Conservation (phyloP, 2,888 invertebrate genomes). For the Fragum whitleyi region DNA sequence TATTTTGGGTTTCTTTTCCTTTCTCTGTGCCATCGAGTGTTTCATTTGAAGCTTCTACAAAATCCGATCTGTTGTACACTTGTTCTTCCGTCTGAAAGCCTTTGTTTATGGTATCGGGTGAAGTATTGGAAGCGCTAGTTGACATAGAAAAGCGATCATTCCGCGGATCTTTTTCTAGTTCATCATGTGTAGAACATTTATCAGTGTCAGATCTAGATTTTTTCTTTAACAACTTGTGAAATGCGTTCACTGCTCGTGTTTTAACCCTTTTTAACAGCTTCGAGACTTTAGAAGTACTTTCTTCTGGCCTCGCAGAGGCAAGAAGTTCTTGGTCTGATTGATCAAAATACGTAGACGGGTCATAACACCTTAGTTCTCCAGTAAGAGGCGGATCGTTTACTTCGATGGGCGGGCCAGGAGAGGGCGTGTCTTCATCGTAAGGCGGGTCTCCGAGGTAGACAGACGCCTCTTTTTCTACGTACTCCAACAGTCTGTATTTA, state of each 20-base stretch:
- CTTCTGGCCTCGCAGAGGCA: neutral
- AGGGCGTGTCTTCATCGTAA: constrained; percentile 40
- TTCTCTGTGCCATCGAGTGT: too few species aligned
- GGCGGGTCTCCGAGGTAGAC: constrained; percentile 52
- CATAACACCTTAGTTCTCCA: neutral
- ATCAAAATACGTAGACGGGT: neutral
- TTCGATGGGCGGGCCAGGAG: constrained; percentile 46
- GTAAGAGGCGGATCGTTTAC: constrained; percentile 29
- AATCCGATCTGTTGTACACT: too few species aligned
- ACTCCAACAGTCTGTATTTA: constrained; percentile 17
- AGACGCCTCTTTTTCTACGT: constrained; percentile 35
- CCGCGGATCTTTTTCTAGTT: too few species aligned
- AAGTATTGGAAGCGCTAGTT: too few species aligned
- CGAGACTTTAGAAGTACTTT: neutral
- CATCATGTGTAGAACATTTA: neutral
- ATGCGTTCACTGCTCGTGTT: neutral
- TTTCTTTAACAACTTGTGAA: neutral
- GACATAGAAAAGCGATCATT: too few species aligned
- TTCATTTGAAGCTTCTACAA: too few species aligned
- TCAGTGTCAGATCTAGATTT: neutral
- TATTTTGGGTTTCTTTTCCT: too few species aligned
- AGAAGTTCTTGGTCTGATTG: neutral
- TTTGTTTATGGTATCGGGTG: too few species aligned
- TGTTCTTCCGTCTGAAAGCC: too few species aligned
- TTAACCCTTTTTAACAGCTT: neutral